Conservation (phyloP, 1,140 invertebrate species). For the Leucophenga varia region DNA sequence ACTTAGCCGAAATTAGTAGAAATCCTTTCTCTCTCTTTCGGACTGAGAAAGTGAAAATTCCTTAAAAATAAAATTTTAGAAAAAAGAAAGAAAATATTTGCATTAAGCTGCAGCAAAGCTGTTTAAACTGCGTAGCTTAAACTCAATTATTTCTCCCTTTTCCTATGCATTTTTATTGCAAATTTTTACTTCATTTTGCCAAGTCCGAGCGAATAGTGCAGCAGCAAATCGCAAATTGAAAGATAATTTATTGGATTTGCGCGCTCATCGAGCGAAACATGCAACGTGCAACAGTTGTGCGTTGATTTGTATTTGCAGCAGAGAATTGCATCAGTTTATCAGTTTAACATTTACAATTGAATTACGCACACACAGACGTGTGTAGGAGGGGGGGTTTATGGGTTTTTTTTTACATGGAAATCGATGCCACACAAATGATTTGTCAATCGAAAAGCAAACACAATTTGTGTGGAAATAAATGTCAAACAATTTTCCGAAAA, state of each 20-base stretch:
- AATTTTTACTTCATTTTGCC: background rate
- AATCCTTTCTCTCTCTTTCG: constrained; percentile 17
- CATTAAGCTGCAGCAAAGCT: constrained; percentile 5
- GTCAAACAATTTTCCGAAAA: too few species aligned
- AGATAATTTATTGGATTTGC: constrained; percentile 41
- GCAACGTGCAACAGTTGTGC: constrained; percentile 28
- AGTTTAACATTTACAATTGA: constrained; percentile 24
- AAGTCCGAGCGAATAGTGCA: too few species aligned
- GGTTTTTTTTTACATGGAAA: too few species aligned
- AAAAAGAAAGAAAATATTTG: constrained; percentile 17
- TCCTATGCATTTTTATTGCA: constrained; percentile 4
- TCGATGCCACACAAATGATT: too few species aligned
- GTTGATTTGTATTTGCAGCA: constrained; percentile 26
- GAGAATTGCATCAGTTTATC: constrained; percentile 22
- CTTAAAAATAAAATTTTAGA: constrained; percentile 16
- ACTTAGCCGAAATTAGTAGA: constrained; percentile 18
- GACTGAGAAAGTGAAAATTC: constrained; percentile 17
- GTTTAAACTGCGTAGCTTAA: constrained; percentile 12
- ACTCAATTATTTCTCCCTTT: constrained; percentile 8
- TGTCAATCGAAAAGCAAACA: too few species aligned
- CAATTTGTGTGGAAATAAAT: too few species aligned
- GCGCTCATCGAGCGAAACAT: constrained; percentile 17
- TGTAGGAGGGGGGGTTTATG: background rate
- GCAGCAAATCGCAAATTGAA: constrained; percentile 17
- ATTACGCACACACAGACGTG: constrained; percentile 17